Conservation (phyloP, 2,888 invertebrate species). For the Boloria euphrosyne region DNA sequence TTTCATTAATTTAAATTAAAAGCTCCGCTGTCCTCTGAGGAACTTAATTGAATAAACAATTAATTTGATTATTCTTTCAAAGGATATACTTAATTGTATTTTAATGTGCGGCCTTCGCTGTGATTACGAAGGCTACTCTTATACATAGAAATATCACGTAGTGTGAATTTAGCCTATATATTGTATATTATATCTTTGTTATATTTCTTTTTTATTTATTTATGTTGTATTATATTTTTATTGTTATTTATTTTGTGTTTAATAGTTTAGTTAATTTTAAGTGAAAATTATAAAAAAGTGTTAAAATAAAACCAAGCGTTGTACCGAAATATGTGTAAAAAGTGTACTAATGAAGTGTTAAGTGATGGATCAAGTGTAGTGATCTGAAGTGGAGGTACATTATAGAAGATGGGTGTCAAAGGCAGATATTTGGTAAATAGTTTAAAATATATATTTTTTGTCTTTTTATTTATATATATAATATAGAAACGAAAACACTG, state of each 20-base stretch:
- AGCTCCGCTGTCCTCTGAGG: constrained; percentile 4
- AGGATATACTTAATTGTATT: constrained; percentile 16
- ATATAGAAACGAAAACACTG: background rate
- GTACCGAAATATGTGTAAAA: background rate
- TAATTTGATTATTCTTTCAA: constrained; percentile 17
- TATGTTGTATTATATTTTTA: too few relatives aligned
- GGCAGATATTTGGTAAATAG: constrained; percentile 68
- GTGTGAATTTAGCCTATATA: background rate
- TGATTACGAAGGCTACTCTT: constrained; percentile 11
- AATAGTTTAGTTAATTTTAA: too few relatives aligned
- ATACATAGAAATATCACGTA: background rate
- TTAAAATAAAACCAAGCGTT: too few relatives aligned
- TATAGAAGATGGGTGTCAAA: constrained; percentile 63
- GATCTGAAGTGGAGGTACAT: constrained; percentile 9
- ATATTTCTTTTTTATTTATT: too few relatives aligned
- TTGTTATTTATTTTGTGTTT: too few relatives aligned
- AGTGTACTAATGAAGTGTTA: constrained; percentile 2
- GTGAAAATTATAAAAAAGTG: too few relatives aligned
- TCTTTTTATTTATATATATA: background rate
- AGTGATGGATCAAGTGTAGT: constrained; percentile 11
- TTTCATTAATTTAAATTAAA: constrained; percentile 16
- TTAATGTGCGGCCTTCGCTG: constrained; percentile 16
- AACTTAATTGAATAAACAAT: constrained; percentile 9
- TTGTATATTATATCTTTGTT: too few relatives aligned
- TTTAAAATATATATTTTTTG: background rate